phyloP scores from a whole-genome alignment of 37 sponge, comb jelly and placozoan genomes.

The Chondrosia reniformis region DNA sequence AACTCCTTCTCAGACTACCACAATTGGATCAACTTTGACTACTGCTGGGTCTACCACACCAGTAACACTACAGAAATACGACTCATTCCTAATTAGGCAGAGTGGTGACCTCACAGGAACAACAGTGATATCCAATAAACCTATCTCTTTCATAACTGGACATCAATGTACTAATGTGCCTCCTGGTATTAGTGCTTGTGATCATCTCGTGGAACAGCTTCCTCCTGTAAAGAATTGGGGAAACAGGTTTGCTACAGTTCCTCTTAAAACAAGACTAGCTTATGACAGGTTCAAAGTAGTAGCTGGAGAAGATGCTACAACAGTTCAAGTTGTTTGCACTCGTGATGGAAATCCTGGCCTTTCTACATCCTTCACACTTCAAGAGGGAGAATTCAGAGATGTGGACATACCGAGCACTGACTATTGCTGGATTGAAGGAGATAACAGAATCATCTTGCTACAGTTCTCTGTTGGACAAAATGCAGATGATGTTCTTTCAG shows the following conservation, averaged over 20 bases:
- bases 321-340: slow-evolving; percentile 28
- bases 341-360: background rate
- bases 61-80: background rate
- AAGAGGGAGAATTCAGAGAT: slow-evolving; percentile 19
- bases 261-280: slow-evolving; percentile 12
- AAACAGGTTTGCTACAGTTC: slow-evolving; percentile 26
- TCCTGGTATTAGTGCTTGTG: slow-evolving; percentile 32
- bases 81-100: background rate
- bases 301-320: slow-evolving; percentile 22
- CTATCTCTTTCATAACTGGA: slow-evolving; percentile 30
- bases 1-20: background rate
- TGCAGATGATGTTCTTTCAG: slow-evolving; percentile 9
- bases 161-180: slow-evolving; percentile 34
- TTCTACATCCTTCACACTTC: background rate
- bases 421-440: slow-evolving; percentile 41
- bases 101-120: slow-evolving; percentile 33
- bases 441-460: slow-evolving; percentile 25
- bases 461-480: slow-evolving; percentile 37
- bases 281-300: slow-evolving; percentile 30
- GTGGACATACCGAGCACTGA: background rate
- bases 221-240: slow-evolving; percentile 65
- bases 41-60: background rate
- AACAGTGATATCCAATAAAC: slow-evolving; percentile 33
- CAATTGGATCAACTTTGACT: background rate
- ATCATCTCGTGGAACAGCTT: slow-evolving; percentile 48